Conservation (phyloP, 2,888 invertebrate genomes). For the Ryuthela nishihirai region DNA sequence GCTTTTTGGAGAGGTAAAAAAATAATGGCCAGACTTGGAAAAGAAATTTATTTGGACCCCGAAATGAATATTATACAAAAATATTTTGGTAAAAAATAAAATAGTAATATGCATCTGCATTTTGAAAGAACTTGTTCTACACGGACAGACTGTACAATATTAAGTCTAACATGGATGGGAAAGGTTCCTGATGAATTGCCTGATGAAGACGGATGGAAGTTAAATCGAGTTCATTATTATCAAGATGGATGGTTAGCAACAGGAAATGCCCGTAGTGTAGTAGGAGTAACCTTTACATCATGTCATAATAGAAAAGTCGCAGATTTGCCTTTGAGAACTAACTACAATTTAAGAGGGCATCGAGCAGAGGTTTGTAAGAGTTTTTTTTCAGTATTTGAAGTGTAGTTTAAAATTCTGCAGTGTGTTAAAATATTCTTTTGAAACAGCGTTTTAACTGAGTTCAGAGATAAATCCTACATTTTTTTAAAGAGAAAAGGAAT, state of each 20-base stretch:
- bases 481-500: no score
- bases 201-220: slow-evolving; percentile 92
- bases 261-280: slow-evolving; percentile 88
- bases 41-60: no score
- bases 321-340: slow-evolving; percentile 75
- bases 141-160: slow-evolving; percentile 81
- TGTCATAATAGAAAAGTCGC: slow-evolving; percentile 68
- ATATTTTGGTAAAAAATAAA: no score
- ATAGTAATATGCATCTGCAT: slow-evolving; percentile 78
- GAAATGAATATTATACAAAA: no score
- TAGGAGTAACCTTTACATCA: slow-evolving; percentile 94
- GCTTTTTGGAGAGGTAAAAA: no score
- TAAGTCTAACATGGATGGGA: slow-evolving; percentile 97
- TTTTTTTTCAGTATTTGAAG: no score
- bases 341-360: slow-evolving; percentile 95
- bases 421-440: no score
- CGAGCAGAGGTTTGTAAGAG: slow-evolving; percentile 73
- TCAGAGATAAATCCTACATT: no score
- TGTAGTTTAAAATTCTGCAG: no score
- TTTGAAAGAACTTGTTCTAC: slow-evolving; percentile 71
- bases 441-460: no score
- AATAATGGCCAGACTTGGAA: no score
- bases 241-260: slow-evolving; percentile 97
- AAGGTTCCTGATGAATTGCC: slow-evolving; percentile 94
- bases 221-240: slow-evolving; percentile 72